Base-by-base conservation (phyloP, 2,113 vertebrate genomes). In the Penelope pileata region DNA sequence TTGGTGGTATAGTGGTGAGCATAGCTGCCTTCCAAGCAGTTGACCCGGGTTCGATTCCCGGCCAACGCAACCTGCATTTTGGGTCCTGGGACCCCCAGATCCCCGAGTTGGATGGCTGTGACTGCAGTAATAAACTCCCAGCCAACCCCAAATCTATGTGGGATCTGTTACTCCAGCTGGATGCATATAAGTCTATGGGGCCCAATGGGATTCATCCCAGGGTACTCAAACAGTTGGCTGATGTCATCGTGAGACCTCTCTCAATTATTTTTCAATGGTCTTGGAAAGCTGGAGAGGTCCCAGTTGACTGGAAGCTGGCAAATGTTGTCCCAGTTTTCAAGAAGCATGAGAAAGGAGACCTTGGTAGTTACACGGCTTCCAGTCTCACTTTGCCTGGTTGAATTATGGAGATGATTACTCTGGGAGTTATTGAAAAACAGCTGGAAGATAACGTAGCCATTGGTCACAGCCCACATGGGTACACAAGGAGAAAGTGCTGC, bases 21-120 rank as follows among this genome's bases (percentile, higher is more conserved):
- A 96, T 97, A 97, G 97, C 97, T 97, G 96, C 97, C 95, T 97
- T 97, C 97, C 92, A 95, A 96, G 94, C 95, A 94, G 95, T 96
- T 96, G 90, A 95, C 94, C 94, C 90, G 92, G 95, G 94, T 95
- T 96, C 85, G 92, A 96, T 94, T 95, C 95, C 95, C 90, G 94
- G 94, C 92, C 95, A 96, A 93, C 82, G 95, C 92, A 96, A 2
- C 23, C 29, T 63, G 24, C 10, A 40, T 63, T 63, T 63, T 63
- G 38, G 60, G 16, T 40, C 38, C 36, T 12, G 60, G 60, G 38
- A 29, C 11, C 26, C 16, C 38, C 11, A 16, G 26, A 40, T 10
- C 16, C 38, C 38, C 2, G 17, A 29, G 60, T 5, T 34, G 56
- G 56, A 59, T 34, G 32, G 23, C n/a, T 18, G 21, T 15, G n/a